A percentile compares a stretch with the other conserved stretches of the same genome.
Conservation (phyloP, 2,797 vertebrate species). For the Rhinella marina region DNA sequence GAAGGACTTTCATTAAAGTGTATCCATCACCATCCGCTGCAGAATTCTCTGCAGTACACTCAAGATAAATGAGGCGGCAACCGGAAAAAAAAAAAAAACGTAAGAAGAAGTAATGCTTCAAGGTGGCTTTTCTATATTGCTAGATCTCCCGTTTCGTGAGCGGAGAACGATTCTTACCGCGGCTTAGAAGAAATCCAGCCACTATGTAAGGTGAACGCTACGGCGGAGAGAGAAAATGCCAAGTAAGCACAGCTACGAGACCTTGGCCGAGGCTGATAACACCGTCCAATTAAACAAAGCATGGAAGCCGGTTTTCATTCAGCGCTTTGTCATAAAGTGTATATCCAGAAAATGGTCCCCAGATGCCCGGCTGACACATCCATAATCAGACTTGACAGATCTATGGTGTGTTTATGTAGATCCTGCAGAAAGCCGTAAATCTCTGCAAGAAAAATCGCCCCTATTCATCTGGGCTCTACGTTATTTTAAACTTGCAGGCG, state of each 20-base stretch:
- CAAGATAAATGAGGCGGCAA: slow-evolving; percentile 61
- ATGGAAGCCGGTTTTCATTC: slow-evolving; percentile 31
- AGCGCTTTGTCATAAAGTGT: slow-evolving; percentile 30
- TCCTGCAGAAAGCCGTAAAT: slow-evolving; percentile 44
- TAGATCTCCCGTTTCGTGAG: slow-evolving; percentile 16
- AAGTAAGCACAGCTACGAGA: slow-evolving; percentile 21
- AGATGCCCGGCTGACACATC: slow-evolving; percentile 37
- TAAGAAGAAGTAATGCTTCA: slow-evolving; percentile 45
- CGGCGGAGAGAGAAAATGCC: slow-evolving; percentile 39
- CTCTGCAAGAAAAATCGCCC: slow-evolving; percentile 38
- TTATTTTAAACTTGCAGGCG: slow-evolving; percentile 27
- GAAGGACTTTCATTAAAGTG: slow-evolving; percentile 60
- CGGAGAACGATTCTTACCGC: background rate
- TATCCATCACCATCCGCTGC: slow-evolving; percentile 55
- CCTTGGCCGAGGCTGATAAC: slow-evolving; percentile 35
- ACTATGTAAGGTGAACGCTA: slow-evolving; percentile 24
- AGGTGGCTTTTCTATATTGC: slow-evolving; percentile 53
- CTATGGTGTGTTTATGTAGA: slow-evolving; percentile 55
- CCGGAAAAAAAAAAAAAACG: slow-evolving; percentile 21
- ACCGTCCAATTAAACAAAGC: slow-evolving; percentile 50
- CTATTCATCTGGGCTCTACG: slow-evolving; percentile 44
- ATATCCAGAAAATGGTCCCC: slow-evolving; percentile 44
- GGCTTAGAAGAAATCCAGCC: slow-evolving; percentile 3
- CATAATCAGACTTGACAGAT: slow-evolving; percentile 55
- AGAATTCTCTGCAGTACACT: slow-evolving; percentile 57